A percentile compares a stretch with the other conserved stretches of the same genome.
phyloP scores from a whole-genome alignment of 2,888 invertebrate species.

The Trissolcus japonicus region DNA sequence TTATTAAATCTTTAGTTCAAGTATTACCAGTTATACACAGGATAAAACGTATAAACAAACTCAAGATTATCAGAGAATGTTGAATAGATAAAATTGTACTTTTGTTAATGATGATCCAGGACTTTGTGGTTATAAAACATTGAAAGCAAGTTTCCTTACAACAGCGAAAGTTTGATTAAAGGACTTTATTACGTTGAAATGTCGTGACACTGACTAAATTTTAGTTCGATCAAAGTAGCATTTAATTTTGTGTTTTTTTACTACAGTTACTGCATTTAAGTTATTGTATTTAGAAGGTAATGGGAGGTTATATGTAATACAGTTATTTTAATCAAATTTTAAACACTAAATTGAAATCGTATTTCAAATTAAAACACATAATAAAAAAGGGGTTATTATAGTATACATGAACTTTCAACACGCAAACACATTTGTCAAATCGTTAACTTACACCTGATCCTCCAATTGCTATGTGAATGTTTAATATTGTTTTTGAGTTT shows the following conservation, averaged over 20 bases:
- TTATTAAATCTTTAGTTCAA: constrained; percentile 8
- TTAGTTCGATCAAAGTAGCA: too few relatives aligned
- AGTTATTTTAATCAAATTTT: too few relatives aligned
- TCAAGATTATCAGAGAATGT: neutral
- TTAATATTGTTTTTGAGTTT: constrained; percentile 15
- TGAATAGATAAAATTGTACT: neutral
- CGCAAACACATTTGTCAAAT: constrained; percentile 57
- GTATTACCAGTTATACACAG: constrained; percentile 45
- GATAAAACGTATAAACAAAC: constrained; percentile 30
- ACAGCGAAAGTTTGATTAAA: too few relatives aligned
- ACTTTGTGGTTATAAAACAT: neutral
- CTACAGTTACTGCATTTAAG: too few relatives aligned
- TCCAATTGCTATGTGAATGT: constrained; percentile 58
- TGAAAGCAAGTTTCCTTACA: too few relatives aligned
- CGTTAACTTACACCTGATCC: constrained; percentile 64
- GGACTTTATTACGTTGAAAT: too few relatives aligned
- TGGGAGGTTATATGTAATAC: too few relatives aligned
- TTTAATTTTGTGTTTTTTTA: too few relatives aligned
- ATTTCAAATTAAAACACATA: neutral
- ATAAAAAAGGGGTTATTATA: constrained; percentile 32
- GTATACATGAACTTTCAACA: constrained; percentile 18
- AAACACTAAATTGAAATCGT: too few relatives aligned
- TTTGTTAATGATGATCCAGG: neutral
- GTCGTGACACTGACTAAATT: too few relatives aligned
- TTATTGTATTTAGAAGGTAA: too few relatives aligned